Base-by-base conservation (phyloP, 2,888 invertebrate genomes). In the Xestia c-nigrum region DNA sequence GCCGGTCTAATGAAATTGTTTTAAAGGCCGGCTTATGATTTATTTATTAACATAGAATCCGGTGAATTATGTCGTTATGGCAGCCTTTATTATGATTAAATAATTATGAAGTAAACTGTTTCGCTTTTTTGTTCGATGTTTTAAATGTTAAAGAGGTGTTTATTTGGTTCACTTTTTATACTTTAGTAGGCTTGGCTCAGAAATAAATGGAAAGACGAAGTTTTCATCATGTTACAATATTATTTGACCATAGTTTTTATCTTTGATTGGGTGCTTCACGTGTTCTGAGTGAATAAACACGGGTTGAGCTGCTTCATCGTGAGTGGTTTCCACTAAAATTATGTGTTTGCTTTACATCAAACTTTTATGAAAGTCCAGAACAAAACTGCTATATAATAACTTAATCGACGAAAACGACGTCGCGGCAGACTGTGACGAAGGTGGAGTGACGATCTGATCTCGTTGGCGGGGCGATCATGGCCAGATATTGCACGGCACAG, bases 1-100 rank as follows among this genome's bases (percentile, higher is more conserved):
- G 87, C 84, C 88, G 85, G 85, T 88, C 76, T 89, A 88, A 88
- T 90, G 86, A 90, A 89, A 89, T 89, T 87, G 82, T 87, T 89
- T 88, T 89, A 86, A 88, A 85, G 84, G 83, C 85, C 80, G 82
- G 86, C 85, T 88, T 87, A 87, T 86, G 84, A 87, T 89, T 88
- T 86, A 87, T 87, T 87, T 81, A 87, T 88, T 87, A 88, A 84
- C 81, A 84, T 74, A 81, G 71, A 88, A 83, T 86, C 84, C 74
- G 61, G 64, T 80, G 73, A 82, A 82, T 88, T 81, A 82, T 82
- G 68, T 76, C 85, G 77, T 88, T 88, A 80, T 75, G 68, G 38
- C 68, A 47, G 74, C 76, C 55, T 87, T 84, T 80, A 74, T 82
- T 76, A 75, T 76, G 74, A 82, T 80, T 80, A 81, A 86, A 85